A percentile compares a stretch with the other conserved stretches of the same genome.
Evolutionary conservation across 2,113 vertebrate genomes (phyloP).

Genomic region (Macquaria australasica): DNA sequence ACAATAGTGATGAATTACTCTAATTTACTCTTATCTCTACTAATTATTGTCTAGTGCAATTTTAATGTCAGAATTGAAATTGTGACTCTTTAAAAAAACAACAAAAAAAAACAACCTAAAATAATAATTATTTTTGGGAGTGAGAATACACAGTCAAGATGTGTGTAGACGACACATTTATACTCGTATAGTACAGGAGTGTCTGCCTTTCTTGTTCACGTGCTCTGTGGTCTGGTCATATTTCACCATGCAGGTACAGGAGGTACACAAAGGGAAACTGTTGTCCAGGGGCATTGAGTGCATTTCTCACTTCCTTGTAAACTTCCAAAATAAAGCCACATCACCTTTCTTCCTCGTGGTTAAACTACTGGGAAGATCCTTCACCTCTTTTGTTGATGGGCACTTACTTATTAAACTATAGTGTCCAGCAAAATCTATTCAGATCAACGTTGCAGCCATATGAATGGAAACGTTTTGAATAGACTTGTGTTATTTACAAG

Average conservation of each 20-base stretch:
- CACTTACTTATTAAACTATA: neutral
- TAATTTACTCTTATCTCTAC: no score
- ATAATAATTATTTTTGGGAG: neutral
- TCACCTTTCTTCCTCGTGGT: neutral
- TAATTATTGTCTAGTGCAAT: neutral
- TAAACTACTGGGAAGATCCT: neutral
- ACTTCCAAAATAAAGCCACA: neutral
- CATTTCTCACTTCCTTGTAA: slow-evolving; percentile 22
- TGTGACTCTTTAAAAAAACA: no score
- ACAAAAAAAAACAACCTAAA: neutral
- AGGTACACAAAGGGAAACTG: neutral
- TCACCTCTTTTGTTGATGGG: neutral
- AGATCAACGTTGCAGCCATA: neutral
- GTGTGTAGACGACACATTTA: no score
- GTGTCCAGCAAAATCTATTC: neutral
- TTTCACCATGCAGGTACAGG: neutral
- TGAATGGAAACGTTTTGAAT: neutral
- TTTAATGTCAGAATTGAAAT: neutral
- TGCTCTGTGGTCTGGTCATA: neutral
- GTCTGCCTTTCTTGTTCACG: neutral
- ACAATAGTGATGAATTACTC: neutral
- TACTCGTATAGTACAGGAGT: neutral
- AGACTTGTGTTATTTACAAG: neutral
- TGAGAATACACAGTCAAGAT: neutral
- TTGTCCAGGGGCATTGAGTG: neutral